These are phyloP conservation scores for Brachionus sp. DNA, from an alignment of 1,140 invertebrate genomes.

Conservation along the genomic window DNA sequence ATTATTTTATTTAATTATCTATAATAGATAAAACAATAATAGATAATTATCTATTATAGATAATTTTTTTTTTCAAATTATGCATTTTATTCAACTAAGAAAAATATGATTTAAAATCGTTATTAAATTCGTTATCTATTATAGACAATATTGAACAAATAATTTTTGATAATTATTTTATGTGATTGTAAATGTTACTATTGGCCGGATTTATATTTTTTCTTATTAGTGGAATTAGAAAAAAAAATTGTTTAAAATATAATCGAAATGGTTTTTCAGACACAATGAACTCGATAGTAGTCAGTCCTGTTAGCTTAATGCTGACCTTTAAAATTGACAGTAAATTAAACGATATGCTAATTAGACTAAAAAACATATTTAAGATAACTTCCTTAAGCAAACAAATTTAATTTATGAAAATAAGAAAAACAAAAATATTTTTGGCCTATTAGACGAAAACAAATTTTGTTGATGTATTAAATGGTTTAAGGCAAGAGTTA, in stretches of 20 bases:
- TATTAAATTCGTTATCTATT: no score
- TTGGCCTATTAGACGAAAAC: background rate
- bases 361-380: constrained; percentile 8
- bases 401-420: constrained; percentile 11
- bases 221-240: background rate
- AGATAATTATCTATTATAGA: background rate
- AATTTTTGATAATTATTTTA: no score
- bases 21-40: background rate
- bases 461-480: constrained; percentile 23
- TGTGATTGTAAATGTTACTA: no score
- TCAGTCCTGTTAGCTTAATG: background rate
- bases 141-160: no score
- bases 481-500: background rate
- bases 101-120: no score
- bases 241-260: background rate
- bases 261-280: background rate
- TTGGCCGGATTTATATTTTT: background rate
- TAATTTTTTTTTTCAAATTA: no score
- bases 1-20: no score
- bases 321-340: background rate
- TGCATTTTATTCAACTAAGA: no score
- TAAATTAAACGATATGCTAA: background rate
- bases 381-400: constrained; percentile 36
- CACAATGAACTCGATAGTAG: background rate
- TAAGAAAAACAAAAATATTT: constrained; percentile 1